A percentile compares a stretch with the other conserved stretches of the same genome.
Conservation (phyloP, 2,113 vertebrate species). For the Pholis gunnellus region DNA sequence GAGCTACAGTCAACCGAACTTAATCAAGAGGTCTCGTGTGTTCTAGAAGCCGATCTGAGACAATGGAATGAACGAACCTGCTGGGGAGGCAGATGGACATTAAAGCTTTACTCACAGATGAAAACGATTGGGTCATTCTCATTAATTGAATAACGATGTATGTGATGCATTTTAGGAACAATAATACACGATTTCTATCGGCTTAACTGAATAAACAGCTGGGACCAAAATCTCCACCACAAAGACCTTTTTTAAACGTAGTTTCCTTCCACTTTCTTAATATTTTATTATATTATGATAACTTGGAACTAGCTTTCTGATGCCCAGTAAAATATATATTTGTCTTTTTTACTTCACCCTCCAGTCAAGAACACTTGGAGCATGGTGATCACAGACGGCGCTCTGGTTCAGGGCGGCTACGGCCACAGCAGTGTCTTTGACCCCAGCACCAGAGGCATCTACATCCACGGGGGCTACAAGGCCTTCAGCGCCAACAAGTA, state of each 20-base stretch:
- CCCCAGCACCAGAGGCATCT: slow-evolving; percentile 86
- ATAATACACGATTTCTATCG: not conserved
- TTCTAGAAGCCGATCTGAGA: slow-evolving; percentile 20
- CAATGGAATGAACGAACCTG: slow-evolving; percentile 18
- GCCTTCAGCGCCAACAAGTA: slow-evolving; percentile 97
- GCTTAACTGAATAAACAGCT: no score
- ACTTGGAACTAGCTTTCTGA: not conserved
- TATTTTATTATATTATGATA: not conserved
- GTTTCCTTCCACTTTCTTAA: not conserved
- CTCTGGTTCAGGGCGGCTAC: slow-evolving; percentile 95
- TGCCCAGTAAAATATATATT: not conserved
- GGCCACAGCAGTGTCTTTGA: slow-evolving; percentile 98
- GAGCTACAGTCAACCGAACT: not conserved
- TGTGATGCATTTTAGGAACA: not conserved
- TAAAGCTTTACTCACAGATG: not conserved
- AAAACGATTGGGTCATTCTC: not conserved
- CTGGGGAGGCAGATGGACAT: not conserved
- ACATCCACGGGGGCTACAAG: slow-evolving; percentile 97
- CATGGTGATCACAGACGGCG: slow-evolving; percentile 86
- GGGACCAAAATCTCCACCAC: no score
- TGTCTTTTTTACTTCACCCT: not conserved
- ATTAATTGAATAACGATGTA: not conserved
- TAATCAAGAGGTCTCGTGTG: slow-evolving; percentile 25
- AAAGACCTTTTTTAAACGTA: not conserved
- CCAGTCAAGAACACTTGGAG: slow-evolving; percentile 79